Evolutionary conservation across 2,113 vertebrate genomes (phyloP), one percentile per base, ranked within the genome.

Genomic region (Thymallus thymallus): DNA sequence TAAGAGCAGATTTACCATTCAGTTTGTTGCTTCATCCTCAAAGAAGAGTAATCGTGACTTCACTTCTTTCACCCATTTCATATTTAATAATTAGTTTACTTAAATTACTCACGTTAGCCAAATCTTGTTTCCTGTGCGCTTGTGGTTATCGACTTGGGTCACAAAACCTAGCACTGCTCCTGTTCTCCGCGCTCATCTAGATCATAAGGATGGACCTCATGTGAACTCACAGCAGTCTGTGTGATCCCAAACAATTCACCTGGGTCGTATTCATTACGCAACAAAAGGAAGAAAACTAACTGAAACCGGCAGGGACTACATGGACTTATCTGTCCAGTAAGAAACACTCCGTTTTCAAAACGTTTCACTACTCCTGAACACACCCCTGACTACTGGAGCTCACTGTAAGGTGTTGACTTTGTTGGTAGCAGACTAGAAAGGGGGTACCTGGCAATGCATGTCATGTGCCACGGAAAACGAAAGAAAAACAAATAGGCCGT

Each of bases 401-500:
- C 78, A 41, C 35, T 10, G 35, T 41, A 41, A 41, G 74, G 41
- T 2, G 2, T 46, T 20, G 74, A 83, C 82, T 85, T 77, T 83
- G 86, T 85, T 78, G 78, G 87, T 82, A 76, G 88, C 88, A 79
- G 84, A 85, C 73, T 16, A 77, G 73, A 16, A 51, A 16, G 3
- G 48, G 73, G 71, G 77, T 78, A 76, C 65, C 68, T 18, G 78
- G 73, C 77, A 72, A 88, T 64, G 79, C 67, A 30, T 82, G 87
- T 89, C 67, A 41, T 82, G 88, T 89, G 90, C 76, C 88, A 86
- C 61, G 35, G 32, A 35, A 7, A 91, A 92, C 94, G 94, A 94
- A 95, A 94, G 55, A 93, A 92, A 94, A 87, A 79, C 76, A 88
- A 87, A 86, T 46, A 72, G 81, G 86, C 84, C 79, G 84, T 88